Base-by-base conservation (phyloP, 2,888 invertebrate genomes). In the Apamea epomidion region DNA sequence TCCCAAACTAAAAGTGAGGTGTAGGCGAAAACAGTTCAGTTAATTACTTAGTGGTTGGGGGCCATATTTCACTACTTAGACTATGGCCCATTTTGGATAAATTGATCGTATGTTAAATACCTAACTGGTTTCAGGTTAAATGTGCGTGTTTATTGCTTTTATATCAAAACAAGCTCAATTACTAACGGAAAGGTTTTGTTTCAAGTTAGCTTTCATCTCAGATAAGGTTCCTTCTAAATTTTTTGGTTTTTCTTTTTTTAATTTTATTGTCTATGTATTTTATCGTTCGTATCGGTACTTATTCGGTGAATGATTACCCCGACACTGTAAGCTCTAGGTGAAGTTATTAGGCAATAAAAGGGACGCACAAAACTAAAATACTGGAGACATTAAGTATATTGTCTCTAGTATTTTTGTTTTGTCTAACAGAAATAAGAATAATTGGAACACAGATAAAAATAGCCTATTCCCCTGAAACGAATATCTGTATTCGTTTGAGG, bases 1-100 rank as follows among this genome's bases (percentile, higher is more conserved):
- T 74, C 25, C 1, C 10, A 29, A 75, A 87, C 45, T 74, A 32
- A 42, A 18, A 45, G 37, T 64, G 62, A 54, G 42, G 14, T 51
- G 54, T 75, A 48, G 71, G 64, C 68, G 42, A 62, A 78, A 83
- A 76, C 54, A 78, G 64, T 45, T 69, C 8, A 70, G 60, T 73
- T 72, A 73, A 83, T 87, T 83, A 83, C 68, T 78, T 48, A 69
- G 54, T 48, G 51, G 65, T 70, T 60, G 8, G 45, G 1, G 14
- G 68, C 29, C 16, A 37, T 78, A 37, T 37, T 68, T 64, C 45
- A 74, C n/a, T 18, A 29, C 42, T 65, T 58, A 21, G 45, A 21
- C 32, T 54, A 14, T 21, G 37, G 60, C 37, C 51, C 37, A 32
- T 54, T 54, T 58, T 45, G 21, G 7, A 16, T 25, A n/a, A 74